Evolutionary conservation across 1,140 invertebrate species (phyloP).

Genomic region (Diachasmimorpha longicaudata): DNA sequence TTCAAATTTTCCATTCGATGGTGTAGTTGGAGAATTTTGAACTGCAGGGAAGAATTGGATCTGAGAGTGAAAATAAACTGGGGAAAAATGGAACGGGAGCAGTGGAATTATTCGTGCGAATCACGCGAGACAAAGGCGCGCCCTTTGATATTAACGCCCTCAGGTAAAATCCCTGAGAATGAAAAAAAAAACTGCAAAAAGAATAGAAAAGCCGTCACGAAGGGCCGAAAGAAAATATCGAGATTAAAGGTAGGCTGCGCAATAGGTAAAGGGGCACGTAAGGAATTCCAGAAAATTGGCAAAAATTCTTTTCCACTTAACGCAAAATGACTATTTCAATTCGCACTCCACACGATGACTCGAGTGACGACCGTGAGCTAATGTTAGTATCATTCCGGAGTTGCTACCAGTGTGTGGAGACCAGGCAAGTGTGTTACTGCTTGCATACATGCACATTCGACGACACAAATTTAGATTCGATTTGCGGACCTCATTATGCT

Average conservation of each 20-base stretch:
- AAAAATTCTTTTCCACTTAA: not conserved
- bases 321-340: conserved; percentile 19
- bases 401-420: not conserved
- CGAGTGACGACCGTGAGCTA: conserved; percentile 17
- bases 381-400: conserved; percentile 24
- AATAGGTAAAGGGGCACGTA: too few relatives aligned
- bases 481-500: conserved; percentile 9
- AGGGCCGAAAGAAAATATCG: not conserved
- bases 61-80: too few relatives aligned
- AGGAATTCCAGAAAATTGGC: not conserved
- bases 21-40: too few relatives aligned
- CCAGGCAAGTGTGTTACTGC: not conserved
- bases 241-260: not conserved
- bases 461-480: conserved; percentile 14
- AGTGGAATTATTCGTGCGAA: not conserved
- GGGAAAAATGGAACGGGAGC: not conserved
- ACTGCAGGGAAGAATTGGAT: too few relatives aligned
- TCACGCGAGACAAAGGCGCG: conserved; percentile 32
- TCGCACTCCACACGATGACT: not conserved
- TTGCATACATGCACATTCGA: not conserved
- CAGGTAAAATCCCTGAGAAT: not conserved
- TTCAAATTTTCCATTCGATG: too few relatives aligned
- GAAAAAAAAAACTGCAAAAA: not conserved
- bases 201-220: not conserved
- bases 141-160: conserved; percentile 21